phyloP scores from a whole-genome alignment of 2,113 vertebrate species.

The Phyllostomus discolor region DNA sequence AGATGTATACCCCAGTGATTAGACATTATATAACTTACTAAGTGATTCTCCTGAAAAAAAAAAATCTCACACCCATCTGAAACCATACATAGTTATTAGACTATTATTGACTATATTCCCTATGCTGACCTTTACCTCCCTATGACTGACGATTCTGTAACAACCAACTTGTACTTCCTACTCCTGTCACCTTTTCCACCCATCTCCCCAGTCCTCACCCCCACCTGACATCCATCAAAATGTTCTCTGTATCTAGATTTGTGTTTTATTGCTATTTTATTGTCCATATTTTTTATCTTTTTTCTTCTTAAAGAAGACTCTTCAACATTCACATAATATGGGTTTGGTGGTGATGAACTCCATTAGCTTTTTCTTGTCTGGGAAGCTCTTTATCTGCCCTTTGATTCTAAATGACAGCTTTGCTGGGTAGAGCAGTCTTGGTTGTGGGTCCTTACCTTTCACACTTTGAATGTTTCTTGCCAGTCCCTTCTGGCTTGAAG shows the following conservation, averaged over 20 bases:
- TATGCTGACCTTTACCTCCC: neutral
- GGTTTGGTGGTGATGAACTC: neutral
- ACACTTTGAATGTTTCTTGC: neutral
- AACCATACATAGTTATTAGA: neutral
- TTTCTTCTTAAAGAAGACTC: neutral
- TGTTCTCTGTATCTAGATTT: neutral
- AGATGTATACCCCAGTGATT: neutral
- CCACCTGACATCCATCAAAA: neutral
- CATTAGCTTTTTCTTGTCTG: neutral
- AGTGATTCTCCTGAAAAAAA: neutral
- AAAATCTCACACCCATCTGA: neutral
- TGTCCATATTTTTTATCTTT: neutral
- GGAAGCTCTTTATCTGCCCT: neutral
- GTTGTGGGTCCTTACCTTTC: neutral
- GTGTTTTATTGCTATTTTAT: neutral
- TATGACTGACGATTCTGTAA: neutral
- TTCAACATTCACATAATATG: neutral
- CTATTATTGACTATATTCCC: neutral
- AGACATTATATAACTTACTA: neutral
- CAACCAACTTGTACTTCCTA: neutral
- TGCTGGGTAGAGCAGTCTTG: neutral
- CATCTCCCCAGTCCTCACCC: neutral
- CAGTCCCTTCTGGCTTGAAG: neutral
- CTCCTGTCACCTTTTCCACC: neutral
- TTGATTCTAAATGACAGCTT: neutral